These are phyloP conservation scores for Scolopax mira DNA, from an alignment of 2,113 vertebrate species.

Conservation along the genomic window DNA sequence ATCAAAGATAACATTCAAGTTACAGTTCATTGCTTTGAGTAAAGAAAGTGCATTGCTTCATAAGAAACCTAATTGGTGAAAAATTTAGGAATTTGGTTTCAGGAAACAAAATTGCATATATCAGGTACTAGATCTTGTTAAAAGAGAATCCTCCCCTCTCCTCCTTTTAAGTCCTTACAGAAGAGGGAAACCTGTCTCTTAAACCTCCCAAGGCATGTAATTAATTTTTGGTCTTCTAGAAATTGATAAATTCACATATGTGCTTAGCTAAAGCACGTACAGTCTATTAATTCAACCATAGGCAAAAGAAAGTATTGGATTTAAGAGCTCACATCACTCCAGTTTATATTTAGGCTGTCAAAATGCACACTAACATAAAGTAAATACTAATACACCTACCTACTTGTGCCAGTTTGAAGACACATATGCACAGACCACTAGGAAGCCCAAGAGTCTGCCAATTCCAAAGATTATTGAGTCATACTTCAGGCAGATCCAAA, in stretches of 20 bases:
- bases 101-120: not conserved
- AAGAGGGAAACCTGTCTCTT: not conserved
- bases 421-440: not conserved
- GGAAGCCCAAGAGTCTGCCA: not conserved
- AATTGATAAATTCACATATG: not conserved
- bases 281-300: not conserved
- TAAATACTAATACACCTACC: not conserved
- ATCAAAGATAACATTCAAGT: not conserved
- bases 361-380: not conserved
- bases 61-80: not conserved
- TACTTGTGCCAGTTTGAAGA: not conserved
- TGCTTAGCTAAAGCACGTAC: not conserved
- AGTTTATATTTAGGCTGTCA: not conserved
- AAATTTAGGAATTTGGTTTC: not conserved
- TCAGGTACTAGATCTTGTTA: not conserved
- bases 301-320: not conserved
- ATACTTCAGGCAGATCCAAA: not conserved
- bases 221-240: not conserved
- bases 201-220: rapidly evolving
- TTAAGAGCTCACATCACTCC: not conserved
- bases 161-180: not conserved
- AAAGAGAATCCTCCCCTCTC: not conserved
- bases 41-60: not conserved
- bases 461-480: not conserved
- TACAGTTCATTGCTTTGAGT: not conserved